Evolutionary conservation across 2,888 invertebrate species (phyloP), one percentile per base, ranked within the genome.

Genomic region (Acrobasis repandana): DNA sequence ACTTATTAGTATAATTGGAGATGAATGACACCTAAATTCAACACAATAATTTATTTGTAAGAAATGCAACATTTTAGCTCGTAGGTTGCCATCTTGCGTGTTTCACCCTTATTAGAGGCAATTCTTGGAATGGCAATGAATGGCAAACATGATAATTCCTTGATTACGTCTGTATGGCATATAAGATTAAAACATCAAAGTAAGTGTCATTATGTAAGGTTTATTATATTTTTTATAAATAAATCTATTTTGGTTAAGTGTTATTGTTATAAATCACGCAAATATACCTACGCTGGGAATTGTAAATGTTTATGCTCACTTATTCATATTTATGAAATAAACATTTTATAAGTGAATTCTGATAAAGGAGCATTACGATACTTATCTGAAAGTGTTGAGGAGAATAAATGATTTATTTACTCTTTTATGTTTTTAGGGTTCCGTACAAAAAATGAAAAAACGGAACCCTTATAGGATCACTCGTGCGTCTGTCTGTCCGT

Each of bases 11-110:
- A 4, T 1, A 43, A 43, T n/a, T 14, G 43, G n/a, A n/a, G 2
- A 43, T 43, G 14, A 43, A 43, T n/a, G 43, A n/a, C 43, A n/a
- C 14, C 43, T n/a, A n/a, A 0, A 43, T 14, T 28, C 11, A 38
- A 38, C 14, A 14, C 14, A 38, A 38, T 38, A 11, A 43, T 43
- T 1, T 43, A n/a, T 49, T 49, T 18, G 16, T 49, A 4, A 16
- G 48, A 54, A 46, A 48, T 28, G 48, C 18, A 52, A 65, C 62
- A 65, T 63, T 65, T 66, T 58, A 28, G 65, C 65, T 72, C 72
- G 69, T 74, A 74, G 69, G 68, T 65, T 62, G 64, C 14, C 50
- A 72, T 70, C 69, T 74, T 68, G 75, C 75, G 67, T 77, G 74
- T 64, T 72, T 62, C 59, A 67, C 65, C 66, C 67, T 67, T 73